Base-by-base conservation (phyloP, 2,888 invertebrate species). In the Rhogogaster chlorosoma region DNA sequence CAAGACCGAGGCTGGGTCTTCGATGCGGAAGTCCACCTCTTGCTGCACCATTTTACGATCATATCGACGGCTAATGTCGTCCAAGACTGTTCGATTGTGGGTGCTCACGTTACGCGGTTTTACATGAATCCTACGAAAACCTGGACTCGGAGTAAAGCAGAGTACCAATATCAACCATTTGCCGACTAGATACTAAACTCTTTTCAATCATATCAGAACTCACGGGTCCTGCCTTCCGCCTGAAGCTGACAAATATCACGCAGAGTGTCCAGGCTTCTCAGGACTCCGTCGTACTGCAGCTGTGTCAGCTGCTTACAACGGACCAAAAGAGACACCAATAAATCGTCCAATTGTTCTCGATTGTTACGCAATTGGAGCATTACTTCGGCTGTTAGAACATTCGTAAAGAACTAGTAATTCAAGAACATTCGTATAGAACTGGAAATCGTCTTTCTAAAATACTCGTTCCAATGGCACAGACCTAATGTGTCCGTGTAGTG, bases 281-380 rank as follows among this genome's bases (percentile, higher is more conserved):
- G 89, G 77, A 94, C 93, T 57, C 94, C 94, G 83, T 94, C 94
- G 88, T 94, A 94, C 86, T 94, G 93, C 36, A 94, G 89, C 86
- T 90, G 91, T 57, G 92, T 92, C 78, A 94, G 88, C 53, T 91
- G 92, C 80, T 92, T 93, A 87, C 94, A 94, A 45, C 92, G 91
- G 32, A 90, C 89, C 64, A 94, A 86, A 89, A 94, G 90, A 36
- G 92, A 90, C 10, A 94, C 86, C 26, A 94, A 88, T 64, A 94
- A 89, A 88, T 94, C 94, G 84, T 94, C 94, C 73, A 94, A 89
- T 64, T 92, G 90, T 89, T 94, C 94, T 22, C 93, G 92, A 88
- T 94, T 94, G 86, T 94, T 94, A 87, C 93, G 91, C 71, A 94
- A 86, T 87, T 94, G 93, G 77, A 94, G 89, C 88, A 93, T 92